phyloP scores from a whole-genome alignment of 2,113 vertebrate species.

The Enhydra lutris region DNA sequence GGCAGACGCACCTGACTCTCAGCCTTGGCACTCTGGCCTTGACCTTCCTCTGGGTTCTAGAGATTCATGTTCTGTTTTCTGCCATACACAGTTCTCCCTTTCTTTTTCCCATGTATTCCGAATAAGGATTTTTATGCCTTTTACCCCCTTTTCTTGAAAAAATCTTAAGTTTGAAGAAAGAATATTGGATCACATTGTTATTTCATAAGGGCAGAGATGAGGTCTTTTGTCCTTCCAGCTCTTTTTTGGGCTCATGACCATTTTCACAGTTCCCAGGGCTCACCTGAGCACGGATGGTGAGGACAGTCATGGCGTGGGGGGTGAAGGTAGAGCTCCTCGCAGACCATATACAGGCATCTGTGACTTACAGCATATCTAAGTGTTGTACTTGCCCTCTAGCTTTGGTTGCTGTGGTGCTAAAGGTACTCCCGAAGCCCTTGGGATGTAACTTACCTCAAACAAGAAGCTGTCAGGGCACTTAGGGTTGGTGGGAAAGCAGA shows the following conservation, averaged over 20 bases:
- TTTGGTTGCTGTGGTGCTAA: neutral
- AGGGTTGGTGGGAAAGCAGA: neutral
- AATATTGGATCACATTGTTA: neutral
- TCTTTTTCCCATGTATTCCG: neutral
- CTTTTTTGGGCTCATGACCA: neutral
- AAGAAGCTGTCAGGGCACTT: neutral
- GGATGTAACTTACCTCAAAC: neutral
- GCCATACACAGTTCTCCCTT: neutral
- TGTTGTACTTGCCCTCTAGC: neutral
- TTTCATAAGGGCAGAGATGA: neutral
- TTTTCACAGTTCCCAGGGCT: neutral
- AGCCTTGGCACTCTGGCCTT: neutral
- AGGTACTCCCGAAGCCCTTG: neutral
- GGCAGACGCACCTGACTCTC: rapidly evolving
- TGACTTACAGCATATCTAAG: neutral
- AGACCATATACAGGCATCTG: neutral
- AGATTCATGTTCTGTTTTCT: neutral
- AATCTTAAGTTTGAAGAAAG: neutral
- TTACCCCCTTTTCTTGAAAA: neutral
- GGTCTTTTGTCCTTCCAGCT: neutral
- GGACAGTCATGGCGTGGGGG: neutral
- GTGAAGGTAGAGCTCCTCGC: neutral
- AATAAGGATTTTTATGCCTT: neutral
- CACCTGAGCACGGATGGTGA: neutral
- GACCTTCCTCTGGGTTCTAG: neutral